phyloP scores from a whole-genome alignment of 2,888 invertebrate genomes.

The Apantesis nais region DNA sequence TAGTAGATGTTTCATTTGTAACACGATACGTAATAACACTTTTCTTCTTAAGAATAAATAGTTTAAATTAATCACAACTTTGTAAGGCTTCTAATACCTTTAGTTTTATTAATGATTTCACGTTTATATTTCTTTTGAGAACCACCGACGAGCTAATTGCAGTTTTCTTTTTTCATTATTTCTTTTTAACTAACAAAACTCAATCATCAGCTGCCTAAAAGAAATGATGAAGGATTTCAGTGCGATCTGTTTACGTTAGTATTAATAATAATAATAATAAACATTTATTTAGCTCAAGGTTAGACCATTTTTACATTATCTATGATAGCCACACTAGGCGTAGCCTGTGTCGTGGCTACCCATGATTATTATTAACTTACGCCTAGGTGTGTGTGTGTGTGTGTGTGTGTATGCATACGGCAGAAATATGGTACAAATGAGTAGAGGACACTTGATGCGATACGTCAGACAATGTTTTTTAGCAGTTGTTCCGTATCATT shows the following conservation, averaged over 20 bases:
- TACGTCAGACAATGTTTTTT: too few relatives aligned
- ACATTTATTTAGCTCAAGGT: too few relatives aligned
- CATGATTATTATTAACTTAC: too few relatives aligned
- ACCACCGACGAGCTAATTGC: background rate
- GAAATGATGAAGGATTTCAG: background rate
- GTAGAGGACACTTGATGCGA: too few relatives aligned
- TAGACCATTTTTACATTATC: too few relatives aligned
- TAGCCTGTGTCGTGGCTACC: too few relatives aligned
- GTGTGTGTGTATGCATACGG: too few relatives aligned
- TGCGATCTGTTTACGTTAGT: background rate
- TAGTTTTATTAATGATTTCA: background rate
- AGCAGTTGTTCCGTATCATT: too few relatives aligned
- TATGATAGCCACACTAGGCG: too few relatives aligned
- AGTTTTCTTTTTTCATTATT: background rate
- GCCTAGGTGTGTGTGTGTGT: too few relatives aligned
- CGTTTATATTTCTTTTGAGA: background rate
- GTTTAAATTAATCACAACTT: background rate
- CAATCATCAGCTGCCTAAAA: background rate
- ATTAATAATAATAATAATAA: too few relatives aligned
- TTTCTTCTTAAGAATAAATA: background rate
- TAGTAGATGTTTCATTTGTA: background rate
- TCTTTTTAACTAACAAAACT: background rate
- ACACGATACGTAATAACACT: background rate
- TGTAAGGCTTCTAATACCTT: background rate
- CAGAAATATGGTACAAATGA: too few relatives aligned